phyloP scores from a whole-genome alignment of 1,140 invertebrate species.

The Drosophila truncata region DNA sequence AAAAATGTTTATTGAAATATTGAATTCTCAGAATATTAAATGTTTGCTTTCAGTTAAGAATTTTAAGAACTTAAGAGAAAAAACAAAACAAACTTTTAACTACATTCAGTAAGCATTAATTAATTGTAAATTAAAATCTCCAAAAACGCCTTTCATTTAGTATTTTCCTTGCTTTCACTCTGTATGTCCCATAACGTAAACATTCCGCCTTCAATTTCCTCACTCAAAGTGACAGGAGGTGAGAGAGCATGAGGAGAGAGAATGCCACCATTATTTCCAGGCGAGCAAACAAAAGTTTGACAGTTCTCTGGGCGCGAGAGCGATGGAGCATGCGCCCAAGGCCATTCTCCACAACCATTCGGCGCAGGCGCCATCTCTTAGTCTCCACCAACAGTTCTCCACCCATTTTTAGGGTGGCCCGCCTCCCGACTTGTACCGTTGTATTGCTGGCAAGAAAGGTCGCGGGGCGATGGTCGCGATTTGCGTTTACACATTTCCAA shows the following conservation, averaged over 20 bases:
- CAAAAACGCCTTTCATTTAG: not conserved
- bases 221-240: slow-evolving; percentile 28
- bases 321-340: slow-evolving; percentile 15
- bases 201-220: slow-evolving; percentile 61
- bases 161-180: slow-evolving; percentile 13
- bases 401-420: slow-evolving; percentile 21
- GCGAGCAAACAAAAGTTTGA: slow-evolving; percentile 11
- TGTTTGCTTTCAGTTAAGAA: not conserved
- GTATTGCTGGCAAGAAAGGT: slow-evolving; percentile 38
- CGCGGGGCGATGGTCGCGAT: slow-evolving; percentile 32
- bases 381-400: slow-evolving; percentile 30
- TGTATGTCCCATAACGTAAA: slow-evolving; percentile 71
- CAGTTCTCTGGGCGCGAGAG: slow-evolving; percentile 14
- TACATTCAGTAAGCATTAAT: not conserved
- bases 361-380: slow-evolving; percentile 59
- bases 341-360: slow-evolving; percentile 52
- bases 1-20: not conserved
- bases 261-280: slow-evolving; percentile 40
- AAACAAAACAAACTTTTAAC: not conserved
- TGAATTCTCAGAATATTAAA: too few species aligned
- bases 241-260: slow-evolving; percentile 6
- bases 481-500: slow-evolving; percentile 51
- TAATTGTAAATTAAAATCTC: not conserved
- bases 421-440: slow-evolving; percentile 32
- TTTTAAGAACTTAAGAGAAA: not conserved